phyloP scores from a whole-genome alignment of 2,888 invertebrate species.

The Drosophila hamatofila region DNA sequence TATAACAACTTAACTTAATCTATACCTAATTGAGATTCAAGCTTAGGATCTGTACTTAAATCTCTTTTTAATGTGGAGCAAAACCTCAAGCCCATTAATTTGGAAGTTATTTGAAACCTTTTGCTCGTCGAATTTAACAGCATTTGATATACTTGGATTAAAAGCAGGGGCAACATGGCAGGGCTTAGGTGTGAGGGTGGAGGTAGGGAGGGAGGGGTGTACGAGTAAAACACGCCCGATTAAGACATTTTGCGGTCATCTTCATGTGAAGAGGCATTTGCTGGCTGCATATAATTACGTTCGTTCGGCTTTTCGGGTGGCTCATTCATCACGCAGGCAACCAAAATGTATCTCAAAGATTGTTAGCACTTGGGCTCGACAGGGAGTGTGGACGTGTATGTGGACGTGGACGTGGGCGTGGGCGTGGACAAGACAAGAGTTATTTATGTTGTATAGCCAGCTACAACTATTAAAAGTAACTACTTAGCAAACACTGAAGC shows the following conservation, averaged over 20 bases:
- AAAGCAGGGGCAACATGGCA: constrained; percentile 6
- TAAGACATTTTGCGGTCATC: constrained; percentile 73
- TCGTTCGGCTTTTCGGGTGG: constrained; percentile 31
- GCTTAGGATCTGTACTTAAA: constrained; percentile 37
- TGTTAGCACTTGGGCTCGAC: constrained; percentile 66
- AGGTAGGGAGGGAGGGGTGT: no score
- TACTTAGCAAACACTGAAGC: constrained; percentile 74
- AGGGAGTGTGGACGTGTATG: constrained; percentile 14
- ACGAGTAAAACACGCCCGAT: constrained; percentile 43
- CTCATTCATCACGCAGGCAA: constrained; percentile 55
- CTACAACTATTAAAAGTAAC: constrained; percentile 80
- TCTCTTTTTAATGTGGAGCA: constrained; percentile 35
- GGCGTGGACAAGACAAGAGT: constrained; percentile 45
- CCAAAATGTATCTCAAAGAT: constrained; percentile 74
- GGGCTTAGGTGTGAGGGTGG: no score
- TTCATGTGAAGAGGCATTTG: constrained; percentile 41
- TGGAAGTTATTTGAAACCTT: constrained; percentile 42
- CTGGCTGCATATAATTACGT: constrained; percentile 72
- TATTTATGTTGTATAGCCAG: constrained; percentile 70
- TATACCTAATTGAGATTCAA: neutral
- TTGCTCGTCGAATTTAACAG: constrained; percentile 13
- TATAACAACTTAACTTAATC: neutral
- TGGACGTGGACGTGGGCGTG: neutral
- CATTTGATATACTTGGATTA: constrained; percentile 45
- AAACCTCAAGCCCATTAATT: constrained; percentile 48